These are phyloP conservation scores for Oscheius myriophilus DNA, from an alignment of 2,888 invertebrate genomes.

Conservation along the genomic window DNA sequence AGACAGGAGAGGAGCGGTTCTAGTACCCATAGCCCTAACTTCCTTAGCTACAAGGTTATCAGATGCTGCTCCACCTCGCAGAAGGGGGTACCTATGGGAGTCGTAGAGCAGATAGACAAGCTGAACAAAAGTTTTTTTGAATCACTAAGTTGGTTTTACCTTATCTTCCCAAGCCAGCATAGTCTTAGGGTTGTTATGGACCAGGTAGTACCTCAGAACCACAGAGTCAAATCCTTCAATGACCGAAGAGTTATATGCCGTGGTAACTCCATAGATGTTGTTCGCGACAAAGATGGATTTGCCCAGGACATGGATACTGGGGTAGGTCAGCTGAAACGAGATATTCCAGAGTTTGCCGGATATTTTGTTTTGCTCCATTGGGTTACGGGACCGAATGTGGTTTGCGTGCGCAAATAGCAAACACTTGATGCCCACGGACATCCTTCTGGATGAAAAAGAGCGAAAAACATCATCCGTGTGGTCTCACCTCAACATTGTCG, in stretches of 20 bases:
- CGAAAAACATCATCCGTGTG: not conserved
- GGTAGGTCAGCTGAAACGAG: conserved; percentile 52
- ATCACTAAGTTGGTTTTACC: conserved; percentile 9
- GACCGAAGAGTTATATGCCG: conserved; percentile 29
- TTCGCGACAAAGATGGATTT: conserved; percentile 51
- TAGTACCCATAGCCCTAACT: conserved; percentile 46
- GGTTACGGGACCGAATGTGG: not conserved
- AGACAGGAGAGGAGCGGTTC: conserved; percentile 52
- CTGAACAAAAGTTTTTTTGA: conserved; percentile 24
- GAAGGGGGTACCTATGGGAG: conserved; percentile 47
- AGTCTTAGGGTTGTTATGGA: conserved; percentile 35
- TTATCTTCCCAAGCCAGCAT: conserved; percentile 52
- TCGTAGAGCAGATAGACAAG: conserved; percentile 46
- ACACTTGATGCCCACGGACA: no score
- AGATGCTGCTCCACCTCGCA: conserved; percentile 46
- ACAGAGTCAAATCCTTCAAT: conserved; percentile 39
- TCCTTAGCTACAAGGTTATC: conserved; percentile 57
- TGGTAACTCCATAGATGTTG: conserved; percentile 50
- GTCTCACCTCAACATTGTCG: conserved; percentile 30
- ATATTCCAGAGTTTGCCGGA: not conserved
- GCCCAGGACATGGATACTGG: conserved; percentile 47
- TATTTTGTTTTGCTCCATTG: not conserved
- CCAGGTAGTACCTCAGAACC: conserved; percentile 51
- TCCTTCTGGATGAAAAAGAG: not conserved
- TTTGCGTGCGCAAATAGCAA: no score